Base-by-base conservation (phyloP, 2,888 invertebrate genomes). In the Neocrepidodera transversa region DNA sequence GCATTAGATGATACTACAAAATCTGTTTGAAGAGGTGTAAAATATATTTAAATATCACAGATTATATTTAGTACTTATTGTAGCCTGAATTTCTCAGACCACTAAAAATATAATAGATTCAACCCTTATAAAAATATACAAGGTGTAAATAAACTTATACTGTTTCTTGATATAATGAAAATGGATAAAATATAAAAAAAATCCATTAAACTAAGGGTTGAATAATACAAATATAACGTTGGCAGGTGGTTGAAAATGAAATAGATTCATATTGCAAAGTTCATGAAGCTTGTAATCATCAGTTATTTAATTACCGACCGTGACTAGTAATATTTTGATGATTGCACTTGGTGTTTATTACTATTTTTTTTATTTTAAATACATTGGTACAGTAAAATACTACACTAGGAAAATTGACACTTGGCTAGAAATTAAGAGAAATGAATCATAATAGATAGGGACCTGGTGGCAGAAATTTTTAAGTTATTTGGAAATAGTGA, bases 21-120 rank as follows among this genome's bases (percentile, higher is more conserved):
- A 57, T 60, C 57, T 63, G 57, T 58, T 60, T 57, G 54, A 63
- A 53, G 51, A 57, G 62, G 58, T 62, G 64, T 73, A 72, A 68
- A 69, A 71, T 69, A 69, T 71, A 66, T 69, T 69, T 72, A 72
- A 71, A 71, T 73, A 73, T 73, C 73, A 73, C 73, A 73, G 73
- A 68, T 70, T 68, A 69, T 70, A 67, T 66, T 69, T 71, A 63
- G 63, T 63, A 60, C 60, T n/a, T n/a, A n/a, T n/a, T 54, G 60
- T 47, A 52, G 60, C 42, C 60, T 60, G 36, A 11, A 56, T 53
- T 36, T 47, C 36, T 36, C 50, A 63, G 57, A 54, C 60, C 35
- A 60, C 55, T 32, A 56, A 56, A 62, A 51, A 56, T 26, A 47
- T 50, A 50, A 48, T 42, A 50, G 45, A 40, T 18, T 42, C 48